phyloP scores from a whole-genome alignment of 2,888 invertebrate species.

The Amphipyra berbera region DNA sequence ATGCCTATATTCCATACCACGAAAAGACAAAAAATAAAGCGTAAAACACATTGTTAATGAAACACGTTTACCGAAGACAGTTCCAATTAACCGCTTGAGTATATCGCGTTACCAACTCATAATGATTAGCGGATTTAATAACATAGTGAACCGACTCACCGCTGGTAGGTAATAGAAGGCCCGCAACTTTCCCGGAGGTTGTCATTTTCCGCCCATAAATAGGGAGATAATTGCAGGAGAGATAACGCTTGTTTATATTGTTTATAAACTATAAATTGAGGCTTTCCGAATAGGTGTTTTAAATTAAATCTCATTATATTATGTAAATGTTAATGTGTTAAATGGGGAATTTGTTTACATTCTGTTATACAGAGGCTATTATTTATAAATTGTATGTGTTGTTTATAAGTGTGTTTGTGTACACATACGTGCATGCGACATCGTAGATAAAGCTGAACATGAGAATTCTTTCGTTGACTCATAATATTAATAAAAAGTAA shows the following conservation, averaged over 20 bases:
- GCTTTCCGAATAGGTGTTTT: slow-evolving; percentile 48
- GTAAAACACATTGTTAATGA: slow-evolving; percentile 36
- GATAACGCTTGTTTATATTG: slow-evolving; percentile 77
- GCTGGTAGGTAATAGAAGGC: slow-evolving; percentile 53
- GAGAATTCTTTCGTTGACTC: too few relatives aligned
- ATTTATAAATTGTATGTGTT: slow-evolving; percentile 14
- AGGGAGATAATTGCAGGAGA: slow-evolving; percentile 79
- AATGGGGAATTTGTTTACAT: slow-evolving; percentile 29
- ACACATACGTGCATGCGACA: too few relatives aligned
- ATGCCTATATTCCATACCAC: background rate
- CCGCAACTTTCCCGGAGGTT: slow-evolving; percentile 70
- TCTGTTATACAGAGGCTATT: slow-evolving; percentile 2
- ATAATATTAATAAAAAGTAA: too few relatives aligned
- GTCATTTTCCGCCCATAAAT: slow-evolving; percentile 79
- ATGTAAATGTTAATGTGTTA: slow-evolving; percentile 40
- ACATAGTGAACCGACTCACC: slow-evolving; percentile 60
- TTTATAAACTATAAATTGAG: slow-evolving; percentile 65
- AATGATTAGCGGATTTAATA: slow-evolving; percentile 73
- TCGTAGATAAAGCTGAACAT: too few relatives aligned
- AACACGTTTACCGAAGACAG: slow-evolving; percentile 42
- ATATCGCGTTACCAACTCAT: slow-evolving; percentile 64
- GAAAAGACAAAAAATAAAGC: slow-evolving; percentile 15
- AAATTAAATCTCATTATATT: slow-evolving; percentile 45
- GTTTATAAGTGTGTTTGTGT: background rate
- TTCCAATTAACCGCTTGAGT: slow-evolving; percentile 57